Percentiles rank a stretch among this genome's conserved stretches.
phyloP scores from a whole-genome alignment of 2,113 vertebrate species.

The Tauraco erythrolophus region DNA sequence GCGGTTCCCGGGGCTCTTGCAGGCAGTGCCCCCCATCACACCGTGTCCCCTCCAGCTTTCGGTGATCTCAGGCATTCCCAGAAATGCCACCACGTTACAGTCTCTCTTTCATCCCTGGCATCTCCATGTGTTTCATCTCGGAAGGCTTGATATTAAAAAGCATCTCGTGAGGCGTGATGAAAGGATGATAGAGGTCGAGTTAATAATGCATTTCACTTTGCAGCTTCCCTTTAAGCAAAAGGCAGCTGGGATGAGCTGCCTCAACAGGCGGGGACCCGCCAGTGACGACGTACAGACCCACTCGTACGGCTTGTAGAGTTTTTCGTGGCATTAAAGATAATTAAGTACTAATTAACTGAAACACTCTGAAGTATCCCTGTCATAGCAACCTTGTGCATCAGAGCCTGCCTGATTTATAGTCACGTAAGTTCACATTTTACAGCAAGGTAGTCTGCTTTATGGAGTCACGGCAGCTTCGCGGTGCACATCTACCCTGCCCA shows the following conservation, averaged over 20 bases:
- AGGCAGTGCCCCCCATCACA: background rate
- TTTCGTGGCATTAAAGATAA: background rate
- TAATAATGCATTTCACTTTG: background rate
- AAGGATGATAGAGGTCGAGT: background rate
- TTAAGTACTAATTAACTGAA: slow-evolving; percentile 33
- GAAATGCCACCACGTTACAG: background rate
- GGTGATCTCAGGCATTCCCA: background rate
- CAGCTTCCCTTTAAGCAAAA: background rate
- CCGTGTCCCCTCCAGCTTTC: rapidly evolving
- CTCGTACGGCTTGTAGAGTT: background rate
- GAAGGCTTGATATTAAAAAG: background rate
- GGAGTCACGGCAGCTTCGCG: background rate
- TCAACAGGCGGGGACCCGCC: background rate
- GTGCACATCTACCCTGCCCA: background rate
- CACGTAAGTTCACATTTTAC: background rate
- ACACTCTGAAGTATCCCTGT: background rate
- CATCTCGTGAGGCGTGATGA: background rate
- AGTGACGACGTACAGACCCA: background rate
- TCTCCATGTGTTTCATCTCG: background rate
- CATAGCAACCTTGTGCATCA: background rate
- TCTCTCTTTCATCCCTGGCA: background rate
- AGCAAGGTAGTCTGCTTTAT: background rate
- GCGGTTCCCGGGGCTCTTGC: background rate
- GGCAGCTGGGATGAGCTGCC: background rate
- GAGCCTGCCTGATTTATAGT: background rate